phyloP scores from a whole-genome alignment of 2,888 invertebrate species.

The Brenthis daphne region DNA sequence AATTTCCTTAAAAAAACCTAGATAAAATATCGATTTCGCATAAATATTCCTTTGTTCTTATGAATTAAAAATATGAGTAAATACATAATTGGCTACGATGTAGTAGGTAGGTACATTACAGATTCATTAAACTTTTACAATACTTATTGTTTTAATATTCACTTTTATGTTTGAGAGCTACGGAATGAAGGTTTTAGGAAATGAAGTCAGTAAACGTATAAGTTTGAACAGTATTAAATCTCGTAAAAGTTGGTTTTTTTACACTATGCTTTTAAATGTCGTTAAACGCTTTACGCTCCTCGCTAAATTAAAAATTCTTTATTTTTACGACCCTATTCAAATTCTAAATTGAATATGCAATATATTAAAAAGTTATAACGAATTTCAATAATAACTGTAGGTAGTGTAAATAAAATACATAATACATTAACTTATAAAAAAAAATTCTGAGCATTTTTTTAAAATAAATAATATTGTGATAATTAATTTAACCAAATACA shows the following conservation, averaged over 20 bases:
- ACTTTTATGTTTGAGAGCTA: background rate
- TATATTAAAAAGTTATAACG: too few relatives aligned
- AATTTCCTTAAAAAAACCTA: too few relatives aligned
- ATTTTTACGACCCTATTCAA: constrained; percentile 34
- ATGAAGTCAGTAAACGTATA: constrained; percentile 2
- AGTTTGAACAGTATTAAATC: constrained; percentile 5
- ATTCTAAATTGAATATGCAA: constrained; percentile 18
- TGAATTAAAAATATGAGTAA: too few relatives aligned
- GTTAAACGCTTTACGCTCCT: constrained; percentile 33
- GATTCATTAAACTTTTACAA: background rate
- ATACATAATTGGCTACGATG: too few relatives aligned
- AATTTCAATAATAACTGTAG: background rate
- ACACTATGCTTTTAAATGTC: constrained; percentile 31
- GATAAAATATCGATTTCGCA: too few relatives aligned
- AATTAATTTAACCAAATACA: background rate
- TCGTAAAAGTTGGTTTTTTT: constrained; percentile 24
- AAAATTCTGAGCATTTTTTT: too few relatives aligned
- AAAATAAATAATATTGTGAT: too few relatives aligned
- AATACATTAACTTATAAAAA: too few relatives aligned
- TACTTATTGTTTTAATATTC: background rate
- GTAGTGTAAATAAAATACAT: background rate
- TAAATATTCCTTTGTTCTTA: too few relatives aligned
- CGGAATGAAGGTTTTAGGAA: constrained; percentile 7
- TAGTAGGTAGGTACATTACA: too few relatives aligned
- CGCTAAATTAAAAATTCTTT: constrained; percentile 40